Evolutionary conservation across 2,888 invertebrate genomes (phyloP).

Genomic region (Hylaea fasciaria): DNA sequence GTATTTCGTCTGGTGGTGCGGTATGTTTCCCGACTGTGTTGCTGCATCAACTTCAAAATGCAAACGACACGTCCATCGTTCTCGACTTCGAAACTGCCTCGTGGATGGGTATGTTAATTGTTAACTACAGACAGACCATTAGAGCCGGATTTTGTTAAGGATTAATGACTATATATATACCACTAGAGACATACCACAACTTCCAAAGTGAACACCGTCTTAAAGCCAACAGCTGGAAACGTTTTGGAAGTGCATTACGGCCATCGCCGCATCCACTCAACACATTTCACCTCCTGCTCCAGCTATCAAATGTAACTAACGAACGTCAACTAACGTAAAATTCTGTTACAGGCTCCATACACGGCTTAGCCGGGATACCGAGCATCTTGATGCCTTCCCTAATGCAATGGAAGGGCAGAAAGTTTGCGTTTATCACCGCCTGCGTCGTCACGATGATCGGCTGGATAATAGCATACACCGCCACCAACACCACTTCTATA

Average conservation of each 20-base stretch:
- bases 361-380: slow-evolving; percentile 25
- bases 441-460: slow-evolving; percentile 18
- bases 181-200: too few relatives aligned
- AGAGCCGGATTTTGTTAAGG: too few relatives aligned
- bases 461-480: slow-evolving; percentile 15
- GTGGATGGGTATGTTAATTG: slow-evolving; percentile 25
- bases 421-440: slow-evolving; percentile 16
- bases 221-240: too few relatives aligned
- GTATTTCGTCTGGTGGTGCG: slow-evolving; percentile 16
- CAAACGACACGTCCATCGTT: slow-evolving; percentile 20
- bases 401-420: slow-evolving; percentile 29
- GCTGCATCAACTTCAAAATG: slow-evolving; percentile 23
- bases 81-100: slow-evolving; percentile 29
- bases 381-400: slow-evolving; percentile 14
- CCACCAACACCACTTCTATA: neutral
- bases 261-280: too few relatives aligned
- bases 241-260: too few relatives aligned
- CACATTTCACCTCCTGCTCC: too few relatives aligned
- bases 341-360: slow-evolving; percentile 14
- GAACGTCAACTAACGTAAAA: too few relatives aligned
- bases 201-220: too few relatives aligned
- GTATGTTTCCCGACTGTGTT: slow-evolving; percentile 20
- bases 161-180: too few relatives aligned
- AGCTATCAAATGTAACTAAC: too few relatives aligned
- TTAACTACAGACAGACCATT: neutral